Percentiles rank a stretch among this genome's conserved stretches.
Evolutionary conservation across 2,113 vertebrate genomes (phyloP).

Genomic region (Sitta europaea): DNA sequence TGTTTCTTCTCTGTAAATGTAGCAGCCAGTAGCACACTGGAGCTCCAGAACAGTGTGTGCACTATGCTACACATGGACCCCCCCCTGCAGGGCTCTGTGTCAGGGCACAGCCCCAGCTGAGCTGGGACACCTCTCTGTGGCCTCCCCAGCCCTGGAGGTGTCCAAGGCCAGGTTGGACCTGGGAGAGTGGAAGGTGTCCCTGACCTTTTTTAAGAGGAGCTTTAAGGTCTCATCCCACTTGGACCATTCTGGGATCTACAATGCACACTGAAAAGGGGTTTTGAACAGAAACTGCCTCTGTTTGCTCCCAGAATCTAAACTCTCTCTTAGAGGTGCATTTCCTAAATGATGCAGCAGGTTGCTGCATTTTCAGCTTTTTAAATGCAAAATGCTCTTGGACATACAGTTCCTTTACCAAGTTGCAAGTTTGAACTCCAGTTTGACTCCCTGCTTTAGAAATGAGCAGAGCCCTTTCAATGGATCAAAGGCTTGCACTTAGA

Average conservation of each 20-base stretch:
- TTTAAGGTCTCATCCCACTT: neutral
- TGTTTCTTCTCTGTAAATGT: neutral
- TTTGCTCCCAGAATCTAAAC: neutral
- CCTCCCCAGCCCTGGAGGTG: neutral
- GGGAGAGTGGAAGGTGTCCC: neutral
- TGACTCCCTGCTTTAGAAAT: neutral
- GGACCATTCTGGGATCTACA: neutral
- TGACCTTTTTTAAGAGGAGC: neutral
- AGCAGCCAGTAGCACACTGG: neutral
- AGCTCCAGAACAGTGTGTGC: neutral
- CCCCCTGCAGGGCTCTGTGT: neutral
- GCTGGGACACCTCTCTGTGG: neutral
- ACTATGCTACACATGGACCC: neutral
- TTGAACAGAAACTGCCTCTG: neutral
- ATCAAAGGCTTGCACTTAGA: neutral
- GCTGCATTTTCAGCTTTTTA: neutral
- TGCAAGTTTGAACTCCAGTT: neutral
- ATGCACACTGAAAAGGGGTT: neutral
- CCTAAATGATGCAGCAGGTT: neutral
- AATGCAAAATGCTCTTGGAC: neutral
- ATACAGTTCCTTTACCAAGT: neutral
- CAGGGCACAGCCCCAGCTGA: neutral
- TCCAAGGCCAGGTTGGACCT: neutral
- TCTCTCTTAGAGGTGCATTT: neutral
- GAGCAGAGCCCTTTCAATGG: neutral